Base-by-base conservation (phyloP, 2,113 vertebrate genomes). In the Gavia stellata region DNA sequence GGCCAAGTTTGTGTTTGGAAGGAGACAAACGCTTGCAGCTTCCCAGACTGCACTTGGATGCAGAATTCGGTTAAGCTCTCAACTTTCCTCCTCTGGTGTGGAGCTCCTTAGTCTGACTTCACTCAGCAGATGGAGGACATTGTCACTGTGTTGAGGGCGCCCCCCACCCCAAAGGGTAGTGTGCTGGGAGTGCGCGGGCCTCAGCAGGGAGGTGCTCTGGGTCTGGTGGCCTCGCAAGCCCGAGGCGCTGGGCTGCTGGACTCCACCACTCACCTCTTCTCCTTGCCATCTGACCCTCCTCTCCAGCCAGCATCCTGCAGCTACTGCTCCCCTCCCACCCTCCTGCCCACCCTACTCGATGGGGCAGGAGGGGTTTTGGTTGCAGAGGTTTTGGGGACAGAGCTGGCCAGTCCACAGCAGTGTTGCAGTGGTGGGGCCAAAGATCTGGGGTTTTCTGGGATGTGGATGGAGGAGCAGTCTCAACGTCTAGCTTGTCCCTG, bases 1-100 rank as follows among this genome's bases (percentile, higher is more conserved):
- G 19, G 91, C 96, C 92, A 93, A 82, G 65, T 89, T 72, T 92
- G 71, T 71, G 70, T 68, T 95, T 95, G 83, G 91, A 92, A 90
- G 26, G 70, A 91, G 73, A 44, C 81, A 44, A 49, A 44, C 4
- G 14, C 40, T 91, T 71, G 72, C 61, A 91, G 88, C 61, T 90
- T 92, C 59, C 75, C 31, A 2, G 75, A 71, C 61, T 36, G 56
- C 36, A 13, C 52, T 86, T 58, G 86, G 68, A 90, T 5, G 3
- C 34, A 49, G 80, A 83, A 78, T 58, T 90, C 2, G 16, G n/a
- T 81, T 83, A 21, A 34, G 19, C 28, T 65, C 29, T 86, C 18
- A 67, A 15, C 24, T 59, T 81, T 50, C n/a, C 20, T 74, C 14
- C 17, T 82, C 29, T 74, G 19, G 12, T 73, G 29, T 49, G 52